These are phyloP conservation scores for Amphilophus citrinellus DNA, from an alignment of 2,113 vertebrate species.

Conservation along the genomic window DNA sequence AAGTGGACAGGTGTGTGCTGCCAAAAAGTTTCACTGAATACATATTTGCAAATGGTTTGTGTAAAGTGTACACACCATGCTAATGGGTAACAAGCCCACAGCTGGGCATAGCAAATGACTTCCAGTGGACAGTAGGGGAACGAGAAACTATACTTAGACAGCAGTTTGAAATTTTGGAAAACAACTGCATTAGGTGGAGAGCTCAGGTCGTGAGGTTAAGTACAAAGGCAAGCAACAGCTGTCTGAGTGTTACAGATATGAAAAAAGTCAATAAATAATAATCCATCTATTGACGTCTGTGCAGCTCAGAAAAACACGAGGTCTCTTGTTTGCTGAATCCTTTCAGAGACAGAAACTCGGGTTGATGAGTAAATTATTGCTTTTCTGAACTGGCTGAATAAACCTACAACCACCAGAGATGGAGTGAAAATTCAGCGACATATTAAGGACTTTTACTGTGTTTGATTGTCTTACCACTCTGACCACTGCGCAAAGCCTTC, in stretches of 20 bases:
- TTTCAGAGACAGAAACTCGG: neutral
- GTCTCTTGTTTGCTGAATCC: neutral
- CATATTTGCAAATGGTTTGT: slow-evolving; percentile 39
- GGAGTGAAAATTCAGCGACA: neutral
- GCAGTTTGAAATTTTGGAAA: neutral
- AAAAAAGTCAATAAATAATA: neutral
- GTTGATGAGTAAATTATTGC: no score
- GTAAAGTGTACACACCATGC: neutral
- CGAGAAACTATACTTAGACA: neutral
- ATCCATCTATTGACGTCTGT: neutral
- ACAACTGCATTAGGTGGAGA: neutral
- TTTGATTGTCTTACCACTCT: neutral
- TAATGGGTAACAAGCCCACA: neutral
- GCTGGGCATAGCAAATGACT: slow-evolving; percentile 1
- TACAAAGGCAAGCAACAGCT: neutral
- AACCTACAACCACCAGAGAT: neutral
- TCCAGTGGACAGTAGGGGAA: neutral
- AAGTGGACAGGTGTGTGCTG: neutral
- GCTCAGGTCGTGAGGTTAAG: neutral
- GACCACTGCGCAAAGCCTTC: no score
- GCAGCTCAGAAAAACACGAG: neutral
- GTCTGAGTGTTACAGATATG: neutral
- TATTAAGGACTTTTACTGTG: neutral
- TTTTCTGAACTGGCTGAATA: neutral
- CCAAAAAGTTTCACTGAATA: slow-evolving; percentile 27